phyloP scores from a whole-genome alignment of 2,888 invertebrate species.

The Scaptomyza tumidula region DNA sequence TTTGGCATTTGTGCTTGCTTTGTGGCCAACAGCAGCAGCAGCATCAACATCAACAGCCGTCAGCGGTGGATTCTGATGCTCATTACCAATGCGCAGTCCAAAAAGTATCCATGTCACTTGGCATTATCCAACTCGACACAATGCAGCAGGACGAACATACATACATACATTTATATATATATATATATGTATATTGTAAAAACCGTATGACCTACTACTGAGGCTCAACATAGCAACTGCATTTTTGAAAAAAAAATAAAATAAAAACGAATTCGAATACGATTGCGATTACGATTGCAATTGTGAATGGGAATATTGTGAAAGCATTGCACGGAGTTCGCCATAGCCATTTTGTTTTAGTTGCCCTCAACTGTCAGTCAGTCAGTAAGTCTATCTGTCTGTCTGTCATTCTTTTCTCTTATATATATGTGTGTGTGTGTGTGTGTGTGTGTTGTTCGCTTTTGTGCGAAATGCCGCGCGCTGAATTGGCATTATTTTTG shows the following conservation, averaged over 20 bases:
- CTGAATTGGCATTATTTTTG: constrained; percentile 76
- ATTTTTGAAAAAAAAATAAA: constrained; percentile 62
- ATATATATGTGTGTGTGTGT: constrained; percentile 39
- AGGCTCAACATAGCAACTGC: constrained; percentile 47
- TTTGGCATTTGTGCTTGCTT: no score
- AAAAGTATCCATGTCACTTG: constrained; percentile 61
- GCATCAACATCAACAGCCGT: neutral
- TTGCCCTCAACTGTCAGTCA: constrained; percentile 38
- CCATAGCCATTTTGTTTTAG: constrained; percentile 54
- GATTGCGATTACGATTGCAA: constrained; percentile 38
- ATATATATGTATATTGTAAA: constrained; percentile 3
- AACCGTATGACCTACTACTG: constrained; percentile 51
- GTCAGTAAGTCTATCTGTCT: constrained; percentile 48
- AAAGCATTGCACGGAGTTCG: constrained; percentile 44
- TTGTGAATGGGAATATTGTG: constrained; percentile 46
- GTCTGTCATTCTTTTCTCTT: constrained; percentile 22
- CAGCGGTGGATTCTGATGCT: constrained; percentile 36
- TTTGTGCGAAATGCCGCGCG: constrained; percentile 50
- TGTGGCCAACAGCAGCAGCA: constrained; percentile 21
- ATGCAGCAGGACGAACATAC: constrained; percentile 14
- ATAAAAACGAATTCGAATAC: constrained; percentile 39
- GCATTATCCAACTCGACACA: constrained; percentile 53
- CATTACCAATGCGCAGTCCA: constrained; percentile 52
- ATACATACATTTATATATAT: constrained; percentile 8
- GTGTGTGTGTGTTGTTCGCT: constrained; percentile 38